Percentiles rank a stretch among this genome's conserved stretches.
Conservation (phyloP, 2,888 invertebrate species). For the Silvanus unidentatus region DNA sequence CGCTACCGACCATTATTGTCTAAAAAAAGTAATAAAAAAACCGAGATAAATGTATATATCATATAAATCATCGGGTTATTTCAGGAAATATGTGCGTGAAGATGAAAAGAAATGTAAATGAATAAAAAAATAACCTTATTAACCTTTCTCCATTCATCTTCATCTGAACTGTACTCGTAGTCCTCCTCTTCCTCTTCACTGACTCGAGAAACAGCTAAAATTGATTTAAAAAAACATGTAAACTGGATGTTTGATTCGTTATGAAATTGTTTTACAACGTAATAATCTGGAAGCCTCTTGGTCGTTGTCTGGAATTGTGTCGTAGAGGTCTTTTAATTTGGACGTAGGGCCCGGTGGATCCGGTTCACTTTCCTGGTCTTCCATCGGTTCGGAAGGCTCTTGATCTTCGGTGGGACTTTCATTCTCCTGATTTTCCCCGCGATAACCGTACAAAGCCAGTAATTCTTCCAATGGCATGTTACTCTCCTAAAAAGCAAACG, state of each 20-base stretch:
- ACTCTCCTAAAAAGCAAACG: constrained; percentile 59
- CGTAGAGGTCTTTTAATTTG: constrained; percentile 53
- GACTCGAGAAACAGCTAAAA: constrained; percentile 60
- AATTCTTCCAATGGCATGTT: constrained; percentile 95
- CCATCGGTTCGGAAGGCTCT: constrained; percentile 48
- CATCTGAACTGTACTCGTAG: constrained; percentile 75
- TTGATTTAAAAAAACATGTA: constrained; percentile 7
- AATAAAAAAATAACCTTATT: constrained; percentile 38
- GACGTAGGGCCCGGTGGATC: constrained; percentile 45
- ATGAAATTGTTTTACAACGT: constrained; percentile 41
- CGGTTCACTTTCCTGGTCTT: constrained; percentile 42
- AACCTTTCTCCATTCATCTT: constrained; percentile 80
- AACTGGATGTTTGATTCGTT: constrained; percentile 5
- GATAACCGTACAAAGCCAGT: constrained; percentile 78
- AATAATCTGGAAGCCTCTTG: constrained; percentile 49
- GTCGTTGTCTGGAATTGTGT: constrained; percentile 45
- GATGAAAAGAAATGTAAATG: no score
- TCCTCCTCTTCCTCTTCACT: constrained; percentile 73
- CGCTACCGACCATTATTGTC: constrained; percentile 92
- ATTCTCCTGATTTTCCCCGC: constrained; percentile 42
- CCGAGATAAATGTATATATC: not conserved
- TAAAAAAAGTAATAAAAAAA: constrained; percentile 27
- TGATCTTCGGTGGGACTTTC: constrained; percentile 44
- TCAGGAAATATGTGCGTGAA: not conserved
- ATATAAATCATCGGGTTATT: not conserved